Conservation (phyloP, 2,113 vertebrate genomes). For the Hypanus sabinus region DNA sequence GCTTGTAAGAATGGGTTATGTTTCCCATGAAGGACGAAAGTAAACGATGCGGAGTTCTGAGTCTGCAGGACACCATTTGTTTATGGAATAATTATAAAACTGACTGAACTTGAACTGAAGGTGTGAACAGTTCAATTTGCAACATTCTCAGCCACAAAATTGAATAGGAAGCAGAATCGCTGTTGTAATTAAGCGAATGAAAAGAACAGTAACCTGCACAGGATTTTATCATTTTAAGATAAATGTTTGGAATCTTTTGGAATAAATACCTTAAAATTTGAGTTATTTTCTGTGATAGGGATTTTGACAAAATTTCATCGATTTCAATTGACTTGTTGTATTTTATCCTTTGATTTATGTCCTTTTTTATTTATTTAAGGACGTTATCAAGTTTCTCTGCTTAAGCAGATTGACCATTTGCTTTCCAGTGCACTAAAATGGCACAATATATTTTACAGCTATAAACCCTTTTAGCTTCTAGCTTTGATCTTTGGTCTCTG, state of each 20-base stretch:
- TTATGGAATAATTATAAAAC: neutral
- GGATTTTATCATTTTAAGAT: neutral
- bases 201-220: neutral
- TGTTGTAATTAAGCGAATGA: neutral
- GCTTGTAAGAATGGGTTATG: too few relatives aligned
- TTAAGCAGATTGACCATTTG: neutral
- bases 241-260: neutral
- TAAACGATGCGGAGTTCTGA: neutral
- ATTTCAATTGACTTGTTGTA: neutral
- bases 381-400: neutral
- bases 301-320: neutral
- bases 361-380: neutral
- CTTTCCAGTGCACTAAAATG: neutral
- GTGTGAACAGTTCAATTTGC: neutral
- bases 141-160: neutral
- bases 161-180: neutral
- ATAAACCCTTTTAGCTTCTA: neutral
- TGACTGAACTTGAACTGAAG: neutral
- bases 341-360: neutral
- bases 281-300: neutral
- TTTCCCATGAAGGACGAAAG: neutral
- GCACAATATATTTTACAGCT: neutral
- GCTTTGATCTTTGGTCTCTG: neutral
- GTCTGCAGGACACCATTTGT: neutral
- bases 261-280: neutral